Evolutionary conservation across 2,797 vertebrate genomes (phyloP).

Genomic region (Apogon hyalosoma): DNA sequence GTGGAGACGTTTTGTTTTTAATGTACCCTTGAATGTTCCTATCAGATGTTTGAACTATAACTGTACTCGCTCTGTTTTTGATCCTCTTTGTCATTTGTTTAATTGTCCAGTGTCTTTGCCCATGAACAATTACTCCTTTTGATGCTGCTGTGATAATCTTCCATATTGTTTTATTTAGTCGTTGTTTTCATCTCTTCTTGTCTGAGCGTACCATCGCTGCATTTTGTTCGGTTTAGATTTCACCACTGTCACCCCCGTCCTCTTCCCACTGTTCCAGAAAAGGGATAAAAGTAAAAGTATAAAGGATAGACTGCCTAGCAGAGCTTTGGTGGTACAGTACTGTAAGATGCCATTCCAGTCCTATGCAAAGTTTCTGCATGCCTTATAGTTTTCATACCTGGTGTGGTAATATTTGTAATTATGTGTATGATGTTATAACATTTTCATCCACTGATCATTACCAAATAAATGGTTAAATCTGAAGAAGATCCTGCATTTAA

Average conservation of each 20-base stretch:
- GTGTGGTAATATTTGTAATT: conserved; percentile 50
- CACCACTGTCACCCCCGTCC: neutral
- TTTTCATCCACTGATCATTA: conserved; percentile 56
- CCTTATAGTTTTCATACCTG: conserved; percentile 55
- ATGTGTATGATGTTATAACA: conserved; percentile 30
- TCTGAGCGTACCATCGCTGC: neutral
- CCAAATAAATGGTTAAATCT: conserved; percentile 66
- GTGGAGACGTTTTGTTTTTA: conserved; percentile 26
- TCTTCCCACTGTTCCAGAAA: conserved; percentile 12
- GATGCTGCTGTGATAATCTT: conserved; percentile 47
- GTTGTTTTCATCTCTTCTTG: neutral
- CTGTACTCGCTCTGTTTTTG: conserved; percentile 5
- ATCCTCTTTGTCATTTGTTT: conserved; percentile 23
- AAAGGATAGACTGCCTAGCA: conserved; percentile 37
- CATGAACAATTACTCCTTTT: neutral
- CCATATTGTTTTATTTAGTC: conserved; percentile 20
- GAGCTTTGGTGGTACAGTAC: conserved; percentile 14
- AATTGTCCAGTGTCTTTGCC: neutral
- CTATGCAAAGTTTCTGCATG: conserved; percentile 74
- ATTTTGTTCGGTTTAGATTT: neutral
- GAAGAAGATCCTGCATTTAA: neutral
- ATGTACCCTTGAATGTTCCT: conserved; percentile 31
- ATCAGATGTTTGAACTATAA: conserved; percentile 22
- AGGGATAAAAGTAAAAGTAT: conserved; percentile 23
- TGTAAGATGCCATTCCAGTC: conserved; percentile 58